These are phyloP conservation scores for Archilochus colubris DNA, from an alignment of 2,113 vertebrate species.

Conservation along the genomic window DNA sequence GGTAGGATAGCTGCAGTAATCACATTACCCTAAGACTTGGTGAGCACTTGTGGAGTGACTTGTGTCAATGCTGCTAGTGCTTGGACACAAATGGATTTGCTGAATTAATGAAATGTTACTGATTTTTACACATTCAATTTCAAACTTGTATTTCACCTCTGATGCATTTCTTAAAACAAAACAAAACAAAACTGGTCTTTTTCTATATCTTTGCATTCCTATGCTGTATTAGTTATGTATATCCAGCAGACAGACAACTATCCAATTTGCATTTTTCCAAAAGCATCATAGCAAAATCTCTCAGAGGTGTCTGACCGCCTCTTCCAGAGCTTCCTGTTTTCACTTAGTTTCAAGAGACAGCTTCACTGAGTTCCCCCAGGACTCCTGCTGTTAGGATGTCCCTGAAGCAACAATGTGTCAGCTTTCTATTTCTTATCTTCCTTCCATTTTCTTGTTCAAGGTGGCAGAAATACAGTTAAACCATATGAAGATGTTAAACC, in stretches of 20 bases:
- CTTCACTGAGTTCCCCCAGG: background rate
- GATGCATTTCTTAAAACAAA: background rate
- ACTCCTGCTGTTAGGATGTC: background rate
- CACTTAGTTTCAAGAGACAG: background rate
- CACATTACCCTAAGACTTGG: background rate
- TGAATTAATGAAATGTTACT: background rate
- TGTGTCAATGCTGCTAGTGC: background rate
- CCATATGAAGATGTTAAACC: background rate
- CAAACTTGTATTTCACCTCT: background rate
- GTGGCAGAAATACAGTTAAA: background rate
- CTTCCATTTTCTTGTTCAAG: background rate
- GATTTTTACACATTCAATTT: background rate
- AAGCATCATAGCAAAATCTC: background rate
- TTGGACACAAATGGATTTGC: background rate
- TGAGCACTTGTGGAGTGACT: background rate
- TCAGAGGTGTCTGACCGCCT: background rate
- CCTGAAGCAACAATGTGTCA: background rate
- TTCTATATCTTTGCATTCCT: background rate
- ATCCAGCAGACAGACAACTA: background rate
- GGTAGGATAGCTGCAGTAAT: background rate
- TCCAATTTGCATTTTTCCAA: background rate
- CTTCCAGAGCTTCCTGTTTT: background rate
- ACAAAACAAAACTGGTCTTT: background rate
- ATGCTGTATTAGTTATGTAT: background rate
- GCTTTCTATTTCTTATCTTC: background rate